Percentiles rank a stretch among this genome's conserved stretches.
These are phyloP conservation scores for Poeciliopsis turneri DNA, from an alignment of 2,797 vertebrate species.

Conservation along the genomic window DNA sequence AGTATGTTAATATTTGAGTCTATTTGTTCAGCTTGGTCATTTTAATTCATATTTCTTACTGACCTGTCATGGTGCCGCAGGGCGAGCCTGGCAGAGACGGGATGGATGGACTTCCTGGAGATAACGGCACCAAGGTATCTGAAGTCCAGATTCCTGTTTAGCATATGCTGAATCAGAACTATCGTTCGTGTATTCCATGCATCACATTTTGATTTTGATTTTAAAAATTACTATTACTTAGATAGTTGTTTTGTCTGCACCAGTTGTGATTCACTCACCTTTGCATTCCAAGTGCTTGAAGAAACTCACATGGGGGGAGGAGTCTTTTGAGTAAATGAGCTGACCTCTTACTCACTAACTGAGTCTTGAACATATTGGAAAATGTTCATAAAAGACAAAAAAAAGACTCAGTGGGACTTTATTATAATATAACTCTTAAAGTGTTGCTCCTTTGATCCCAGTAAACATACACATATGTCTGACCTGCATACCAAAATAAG, in stretches of 20 bases:
- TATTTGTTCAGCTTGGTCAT: neutral
- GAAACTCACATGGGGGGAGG: neutral
- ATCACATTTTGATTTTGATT: neutral
- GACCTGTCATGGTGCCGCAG: constrained; percentile 51
- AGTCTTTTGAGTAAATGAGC: neutral
- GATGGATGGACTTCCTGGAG: constrained; percentile 74
- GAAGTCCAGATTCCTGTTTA: neutral
- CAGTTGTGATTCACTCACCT: neutral
- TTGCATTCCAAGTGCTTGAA: constrained; percentile 1
- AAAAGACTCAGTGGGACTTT: neutral
- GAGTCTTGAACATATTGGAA: neutral
- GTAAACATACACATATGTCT: neutral
- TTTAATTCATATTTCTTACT: constrained; percentile 7
- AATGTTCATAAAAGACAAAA: neutral
- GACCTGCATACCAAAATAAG: neutral
- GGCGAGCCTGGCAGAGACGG: constrained; percentile 76
- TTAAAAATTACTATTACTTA: neutral
- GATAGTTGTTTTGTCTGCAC: neutral
- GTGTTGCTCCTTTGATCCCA: neutral
- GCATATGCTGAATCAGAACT: no score
- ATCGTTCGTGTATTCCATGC: neutral
- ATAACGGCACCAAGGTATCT: constrained; percentile 76
- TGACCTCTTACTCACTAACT: neutral
- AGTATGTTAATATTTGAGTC: constrained; percentile 40
- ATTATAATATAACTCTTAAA: neutral